These are phyloP conservation scores for Pangasius sanitwongsei DNA, from an alignment of 2,797 vertebrate genomes.

Conservation along the genomic window DNA sequence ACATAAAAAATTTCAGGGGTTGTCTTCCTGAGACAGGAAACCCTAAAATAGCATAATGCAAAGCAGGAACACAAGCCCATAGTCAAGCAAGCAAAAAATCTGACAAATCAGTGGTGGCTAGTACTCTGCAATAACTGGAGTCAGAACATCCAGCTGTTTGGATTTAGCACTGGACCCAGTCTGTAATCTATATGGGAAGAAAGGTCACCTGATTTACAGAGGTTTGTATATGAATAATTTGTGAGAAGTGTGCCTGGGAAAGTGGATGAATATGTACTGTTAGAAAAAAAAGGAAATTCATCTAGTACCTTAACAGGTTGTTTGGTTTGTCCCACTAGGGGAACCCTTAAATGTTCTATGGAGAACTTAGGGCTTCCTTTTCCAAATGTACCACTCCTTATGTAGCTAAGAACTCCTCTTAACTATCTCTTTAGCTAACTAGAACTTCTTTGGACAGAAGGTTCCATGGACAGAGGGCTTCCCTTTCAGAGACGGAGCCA, in stretches of 20 bases:
- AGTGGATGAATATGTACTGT: background rate
- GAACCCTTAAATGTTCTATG: background rate
- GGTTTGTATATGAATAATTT: background rate
- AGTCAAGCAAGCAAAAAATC: conserved; percentile 38
- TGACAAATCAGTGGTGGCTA: conserved; percentile 27
- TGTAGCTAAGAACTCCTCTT: background rate
- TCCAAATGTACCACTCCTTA: background rate
- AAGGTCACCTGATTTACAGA: background rate
- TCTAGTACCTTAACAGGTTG: background rate
- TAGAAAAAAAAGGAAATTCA: too few species aligned
- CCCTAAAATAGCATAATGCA: conserved; percentile 55
- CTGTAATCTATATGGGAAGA: background rate
- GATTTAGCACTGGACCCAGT: background rate
- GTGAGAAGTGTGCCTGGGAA: background rate
- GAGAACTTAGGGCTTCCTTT: background rate
- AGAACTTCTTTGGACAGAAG: background rate
- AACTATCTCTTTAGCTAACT: background rate
- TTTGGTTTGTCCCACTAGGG: background rate
- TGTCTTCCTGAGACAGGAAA: conserved; percentile 60
- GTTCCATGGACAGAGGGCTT: background rate
- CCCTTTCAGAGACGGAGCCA: background rate
- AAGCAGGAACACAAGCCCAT: conserved; percentile 33
- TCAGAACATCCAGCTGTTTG: conserved; percentile 29
- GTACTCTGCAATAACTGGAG: conserved; percentile 30
- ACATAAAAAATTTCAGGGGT: conserved; percentile 27